Evolutionary conservation across 2,888 invertebrate species (phyloP), one percentile per base, ranked within the genome.

Genomic region (Nemoura dubitans): DNA sequence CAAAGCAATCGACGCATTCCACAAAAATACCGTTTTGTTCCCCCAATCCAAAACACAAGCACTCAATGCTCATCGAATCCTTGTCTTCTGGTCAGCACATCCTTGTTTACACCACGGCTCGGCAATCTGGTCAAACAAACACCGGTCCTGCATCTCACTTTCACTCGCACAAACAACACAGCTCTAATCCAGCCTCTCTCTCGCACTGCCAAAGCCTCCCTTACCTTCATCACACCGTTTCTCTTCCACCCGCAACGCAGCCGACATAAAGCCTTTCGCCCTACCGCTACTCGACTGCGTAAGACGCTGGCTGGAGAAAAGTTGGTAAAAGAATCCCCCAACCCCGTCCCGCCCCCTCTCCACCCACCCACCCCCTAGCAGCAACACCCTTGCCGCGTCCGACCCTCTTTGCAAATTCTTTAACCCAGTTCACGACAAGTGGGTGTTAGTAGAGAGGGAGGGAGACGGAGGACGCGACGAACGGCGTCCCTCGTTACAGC

Each of bases 21-120:
- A 59, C 10, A 59, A 1, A n/a, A 85, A 86, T 86, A 87, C 85
- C 83, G 86, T 87, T 87, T 86, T 82, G 76, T 59, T 82, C 27
- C 14, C 36, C 29, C 85, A 42, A 83, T 82, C 86, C 83, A 29
- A 87, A 84, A 36, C 42, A 14, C 43, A 36, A 82, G 25, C 82
- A 42, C 78, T 81, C 14, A 27, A 76, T 6, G n/a, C 78, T 81
- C 36, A 36, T 59, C 59, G 59, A 59, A 1, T 59, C 59, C 59
- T 21, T 59, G 59, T 59, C 59, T 21, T 21, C 21, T 59, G 59
- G 59, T 59, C 59, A 59, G 14, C 59, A 59, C 59, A 10, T 59
- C 59, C 59, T 59, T 59, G 59, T 59, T 29, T 21, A 27, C 27
- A 59, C 59, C 27, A 76, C 29, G 36, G 82, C 76, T 28, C 43